Evolutionary conservation across 2,113 vertebrate genomes (phyloP).

Genomic region (Perca schrenkii): DNA sequence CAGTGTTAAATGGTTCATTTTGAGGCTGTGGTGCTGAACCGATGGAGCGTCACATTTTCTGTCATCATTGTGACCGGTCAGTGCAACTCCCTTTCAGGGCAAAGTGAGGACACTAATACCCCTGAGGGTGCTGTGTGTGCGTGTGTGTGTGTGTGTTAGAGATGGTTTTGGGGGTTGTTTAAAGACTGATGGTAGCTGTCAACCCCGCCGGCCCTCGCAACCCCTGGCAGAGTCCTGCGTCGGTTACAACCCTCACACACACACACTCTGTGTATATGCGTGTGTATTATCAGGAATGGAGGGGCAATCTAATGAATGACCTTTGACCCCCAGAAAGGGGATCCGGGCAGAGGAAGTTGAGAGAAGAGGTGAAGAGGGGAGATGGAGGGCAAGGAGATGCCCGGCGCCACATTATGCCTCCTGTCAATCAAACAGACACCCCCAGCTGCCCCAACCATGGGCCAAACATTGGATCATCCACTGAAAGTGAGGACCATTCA

Average conservation of each 20-base stretch:
- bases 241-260: slow-evolving; percentile 32
- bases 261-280: slow-evolving; percentile 17
- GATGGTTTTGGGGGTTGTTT: slow-evolving; percentile 35
- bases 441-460: slow-evolving; percentile 18
- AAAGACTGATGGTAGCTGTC: slow-evolving; percentile 77
- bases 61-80: slow-evolving; percentile 68
- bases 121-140: slow-evolving; percentile 48
- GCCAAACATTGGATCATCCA: not conserved
- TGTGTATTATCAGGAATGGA: slow-evolving; percentile 64
- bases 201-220: slow-evolving; percentile 52
- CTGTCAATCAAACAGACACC: slow-evolving; percentile 73
- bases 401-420: slow-evolving; percentile 78
- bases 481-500: slow-evolving; percentile 55
- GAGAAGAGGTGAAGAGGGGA: slow-evolving; percentile 75
- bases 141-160: slow-evolving; percentile 20
- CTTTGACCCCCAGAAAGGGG: slow-evolving; percentile 71
- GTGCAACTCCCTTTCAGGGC: slow-evolving; percentile 60
- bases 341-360: slow-evolving; percentile 80
- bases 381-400: slow-evolving; percentile 58
- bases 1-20: not conserved
- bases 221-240: slow-evolving; percentile 47
- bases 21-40: not conserved
- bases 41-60: slow-evolving; percentile 38
- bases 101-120: slow-evolving; percentile 66
- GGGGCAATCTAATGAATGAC: slow-evolving; percentile 75